A percentile compares a stretch with the other conserved stretches of the same genome.
Conservation (phyloP, 2,888 invertebrate species). For the Abrostola triplasia region DNA sequence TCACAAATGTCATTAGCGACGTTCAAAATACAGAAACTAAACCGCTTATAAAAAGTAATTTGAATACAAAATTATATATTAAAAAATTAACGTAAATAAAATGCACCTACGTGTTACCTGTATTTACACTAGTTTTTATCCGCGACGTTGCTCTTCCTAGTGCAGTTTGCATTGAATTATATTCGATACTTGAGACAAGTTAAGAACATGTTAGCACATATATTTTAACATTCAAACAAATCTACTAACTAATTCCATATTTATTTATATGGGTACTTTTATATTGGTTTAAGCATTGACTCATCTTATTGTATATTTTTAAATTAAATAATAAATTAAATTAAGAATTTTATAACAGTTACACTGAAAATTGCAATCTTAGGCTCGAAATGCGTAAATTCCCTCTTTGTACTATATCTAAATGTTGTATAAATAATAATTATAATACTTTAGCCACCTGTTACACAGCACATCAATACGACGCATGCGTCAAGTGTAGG, state of each 20-base stretch:
- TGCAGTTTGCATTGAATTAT: background rate
- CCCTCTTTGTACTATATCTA: slow-evolving; percentile 51
- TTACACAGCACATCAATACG: background rate
- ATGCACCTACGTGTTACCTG: slow-evolving; percentile 1
- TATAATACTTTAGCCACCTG: slow-evolving; percentile 44
- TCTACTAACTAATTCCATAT: slow-evolving; percentile 7
- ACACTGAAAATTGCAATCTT: slow-evolving; percentile 29
- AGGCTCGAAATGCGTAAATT: slow-evolving; percentile 40
- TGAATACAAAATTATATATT: slow-evolving; percentile 1
- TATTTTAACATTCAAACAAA: slow-evolving; percentile 11
- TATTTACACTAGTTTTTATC: background rate
- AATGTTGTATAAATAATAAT: slow-evolving; percentile 26
- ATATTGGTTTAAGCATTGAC: slow-evolving; percentile 30
- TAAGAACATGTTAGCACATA: slow-evolving; percentile 18
- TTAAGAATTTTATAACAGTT: slow-evolving; percentile 29
- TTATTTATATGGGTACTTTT: slow-evolving; percentile 9
- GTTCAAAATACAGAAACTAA: background rate
- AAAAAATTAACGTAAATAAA: slow-evolving; percentile 11
- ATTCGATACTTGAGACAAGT: slow-evolving; percentile 1
- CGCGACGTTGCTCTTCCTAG: background rate
- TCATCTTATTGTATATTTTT: slow-evolving; percentile 21
- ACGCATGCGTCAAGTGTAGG: background rate
- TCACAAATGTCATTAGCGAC: background rate
- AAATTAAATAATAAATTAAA: slow-evolving; percentile 39
- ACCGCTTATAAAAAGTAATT: background rate